A percentile compares a stretch with the other conserved stretches of the same genome.
Evolutionary conservation across 2,888 invertebrate species (phyloP).

Genomic region (Rhingia campestris): DNA sequence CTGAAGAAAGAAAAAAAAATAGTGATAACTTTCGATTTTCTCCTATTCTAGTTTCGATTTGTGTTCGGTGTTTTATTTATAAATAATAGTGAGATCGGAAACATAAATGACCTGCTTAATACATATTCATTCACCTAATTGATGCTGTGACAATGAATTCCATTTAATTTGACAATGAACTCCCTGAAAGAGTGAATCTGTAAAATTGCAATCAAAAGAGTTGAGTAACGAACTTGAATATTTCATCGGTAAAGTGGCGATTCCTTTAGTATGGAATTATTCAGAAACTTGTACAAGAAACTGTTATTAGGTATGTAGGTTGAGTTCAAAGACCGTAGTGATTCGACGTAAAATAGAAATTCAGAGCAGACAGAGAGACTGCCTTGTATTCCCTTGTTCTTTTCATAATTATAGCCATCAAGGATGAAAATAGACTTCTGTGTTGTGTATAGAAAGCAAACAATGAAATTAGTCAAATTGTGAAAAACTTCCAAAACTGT

Average conservation of each 20-base stretch:
- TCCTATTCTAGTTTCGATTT: constrained; percentile 44
- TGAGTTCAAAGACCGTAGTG: too few species aligned
- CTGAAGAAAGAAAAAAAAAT: neutral
- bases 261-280: too few species aligned
- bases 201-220: constrained; percentile 39
- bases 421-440: too few species aligned
- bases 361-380: too few species aligned
- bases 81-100: constrained; percentile 33
- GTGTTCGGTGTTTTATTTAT: constrained; percentile 3
- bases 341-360: too few species aligned
- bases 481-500: too few species aligned
- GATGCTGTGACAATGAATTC: neutral
- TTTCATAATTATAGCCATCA: too few species aligned
- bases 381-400: too few species aligned
- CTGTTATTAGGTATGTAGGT: too few species aligned
- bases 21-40: constrained; percentile 55
- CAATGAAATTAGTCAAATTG: too few species aligned
- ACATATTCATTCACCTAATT: constrained; percentile 2
- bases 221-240: constrained; percentile 30
- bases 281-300: too few species aligned
- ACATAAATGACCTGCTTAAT: constrained; percentile 4
- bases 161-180: neutral
- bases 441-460: too few species aligned
- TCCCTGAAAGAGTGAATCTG: neutral
- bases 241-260: neutral